phyloP scores from a whole-genome alignment of 1,140 invertebrate genomes.

The Drosophila micromelanica region DNA sequence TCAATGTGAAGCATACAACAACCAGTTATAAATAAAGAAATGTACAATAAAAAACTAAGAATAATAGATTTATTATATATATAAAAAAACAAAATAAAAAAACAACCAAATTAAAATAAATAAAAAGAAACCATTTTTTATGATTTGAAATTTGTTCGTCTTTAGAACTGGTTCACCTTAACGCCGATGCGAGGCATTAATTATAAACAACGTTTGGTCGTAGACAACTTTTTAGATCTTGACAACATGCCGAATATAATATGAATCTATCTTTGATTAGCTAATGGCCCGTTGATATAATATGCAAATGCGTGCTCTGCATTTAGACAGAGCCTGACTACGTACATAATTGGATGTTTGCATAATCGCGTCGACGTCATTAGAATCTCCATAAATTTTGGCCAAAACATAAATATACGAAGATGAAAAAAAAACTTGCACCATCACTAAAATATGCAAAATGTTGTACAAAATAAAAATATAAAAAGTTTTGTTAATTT shows the following conservation, averaged over 20 bases:
- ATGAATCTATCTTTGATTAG: conserved; percentile 53
- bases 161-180: conserved; percentile 51
- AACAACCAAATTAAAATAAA: conserved; percentile 2
- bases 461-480: background rate
- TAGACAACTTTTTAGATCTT: conserved; percentile 30
- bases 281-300: conserved; percentile 54
- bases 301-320: conserved; percentile 51
- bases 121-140: conserved; percentile 13
- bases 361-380: conserved; percentile 33
- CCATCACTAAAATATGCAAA: background rate
- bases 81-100: background rate
- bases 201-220: conserved; percentile 43
- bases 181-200: conserved; percentile 51
- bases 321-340: conserved; percentile 40
- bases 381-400: conserved; percentile 35
- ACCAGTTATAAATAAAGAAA: conserved; percentile 30
- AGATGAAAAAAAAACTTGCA: conserved; percentile 1
- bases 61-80: background rate
- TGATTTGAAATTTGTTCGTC: conserved; percentile 37
- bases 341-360: conserved; percentile 37
- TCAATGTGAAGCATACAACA: conserved; percentile 12
- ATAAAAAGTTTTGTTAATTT: conserved; percentile 8
- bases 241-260: conserved; percentile 59
- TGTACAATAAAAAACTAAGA: background rate
- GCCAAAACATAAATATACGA: background rate